Evolutionary conservation across 2,888 invertebrate species (phyloP).

Genomic region (Notodonta dromedarius): DNA sequence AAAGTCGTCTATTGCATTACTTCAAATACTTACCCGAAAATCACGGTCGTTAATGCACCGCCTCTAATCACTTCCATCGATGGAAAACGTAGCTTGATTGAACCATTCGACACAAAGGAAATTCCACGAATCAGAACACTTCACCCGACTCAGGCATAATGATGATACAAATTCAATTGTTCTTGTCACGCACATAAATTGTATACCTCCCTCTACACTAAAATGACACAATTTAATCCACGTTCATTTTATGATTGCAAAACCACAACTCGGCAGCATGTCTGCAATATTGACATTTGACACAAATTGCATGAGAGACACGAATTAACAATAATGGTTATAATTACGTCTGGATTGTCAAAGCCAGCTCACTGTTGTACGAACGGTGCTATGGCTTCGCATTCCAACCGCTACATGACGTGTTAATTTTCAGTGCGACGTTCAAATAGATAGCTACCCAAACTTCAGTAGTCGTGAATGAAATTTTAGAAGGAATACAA

Average conservation of each 20-base stretch:
- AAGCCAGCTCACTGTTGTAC: slow-evolving; percentile 41
- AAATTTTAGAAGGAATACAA: slow-evolving; percentile 60
- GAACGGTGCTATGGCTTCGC: slow-evolving; percentile 33
- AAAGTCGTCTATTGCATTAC: slow-evolving; percentile 69
- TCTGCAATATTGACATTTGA: slow-evolving; percentile 68
- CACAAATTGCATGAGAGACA: slow-evolving; percentile 75
- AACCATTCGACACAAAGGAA: slow-evolving; percentile 71
- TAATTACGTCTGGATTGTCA: slow-evolving; percentile 36
- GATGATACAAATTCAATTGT: slow-evolving; percentile 41
- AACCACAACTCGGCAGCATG: slow-evolving; percentile 59
- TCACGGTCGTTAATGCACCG: slow-evolving; percentile 81
- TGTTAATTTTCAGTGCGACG: slow-evolving; percentile 48
- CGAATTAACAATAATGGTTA: slow-evolving; percentile 38
- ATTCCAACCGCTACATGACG: slow-evolving; percentile 32
- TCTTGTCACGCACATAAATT: slow-evolving; percentile 58
- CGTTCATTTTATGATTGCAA: slow-evolving; percentile 56
- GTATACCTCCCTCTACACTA: slow-evolving; percentile 52
- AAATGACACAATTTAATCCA: slow-evolving; percentile 55
- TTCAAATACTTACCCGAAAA: slow-evolving; percentile 71
- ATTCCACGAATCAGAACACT: slow-evolving; percentile 79
- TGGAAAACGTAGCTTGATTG: slow-evolving; percentile 67
- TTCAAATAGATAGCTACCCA: slow-evolving; percentile 32
- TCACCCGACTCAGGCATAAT: slow-evolving; percentile 44
- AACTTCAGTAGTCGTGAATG: slow-evolving; percentile 62
- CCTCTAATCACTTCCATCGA: slow-evolving; percentile 73